Percentiles rank a stretch among this genome's conserved stretches.
phyloP scores from a whole-genome alignment of 1,140 invertebrate species.

The Orchestia grillus region DNA sequence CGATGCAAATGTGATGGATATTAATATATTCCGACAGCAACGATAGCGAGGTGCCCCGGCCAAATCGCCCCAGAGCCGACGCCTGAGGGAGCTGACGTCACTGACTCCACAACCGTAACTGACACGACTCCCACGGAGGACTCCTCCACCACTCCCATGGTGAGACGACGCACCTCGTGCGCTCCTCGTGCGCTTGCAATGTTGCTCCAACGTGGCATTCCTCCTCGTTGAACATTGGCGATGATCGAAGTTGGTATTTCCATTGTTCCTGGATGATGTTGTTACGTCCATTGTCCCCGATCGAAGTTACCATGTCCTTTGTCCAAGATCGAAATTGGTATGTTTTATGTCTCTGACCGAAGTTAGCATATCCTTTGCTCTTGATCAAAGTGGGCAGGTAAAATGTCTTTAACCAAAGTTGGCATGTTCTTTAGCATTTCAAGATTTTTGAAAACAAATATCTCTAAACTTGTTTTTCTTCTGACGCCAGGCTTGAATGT shows the following conservation, averaged over 20 bases:
- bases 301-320: no score
- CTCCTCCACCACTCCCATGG: constrained; percentile 4
- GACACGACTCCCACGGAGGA: constrained; percentile 3
- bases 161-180: neutral
- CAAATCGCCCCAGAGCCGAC: constrained; percentile 58
- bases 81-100: neutral
- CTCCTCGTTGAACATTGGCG: no score
- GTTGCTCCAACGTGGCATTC: no score
- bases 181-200: neutral
- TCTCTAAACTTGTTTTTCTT: neutral
- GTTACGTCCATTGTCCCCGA: no score
- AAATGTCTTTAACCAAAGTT: no score
- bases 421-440: neutral
- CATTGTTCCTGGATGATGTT: no score
- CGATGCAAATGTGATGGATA: neutral
- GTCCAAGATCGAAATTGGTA: no score
- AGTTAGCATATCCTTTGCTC: neutral
- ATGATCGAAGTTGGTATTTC: no score
- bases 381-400: neutral
- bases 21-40: constrained; percentile 6
- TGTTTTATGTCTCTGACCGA: no score
- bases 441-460: neutral
- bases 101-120: constrained; percentile 29
- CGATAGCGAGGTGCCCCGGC: constrained; percentile 48
- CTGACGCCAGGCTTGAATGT: no score